These are phyloP conservation scores for Ovis aries DNA, from an alignment of 2,113 vertebrate genomes.

Conservation along the genomic window DNA sequence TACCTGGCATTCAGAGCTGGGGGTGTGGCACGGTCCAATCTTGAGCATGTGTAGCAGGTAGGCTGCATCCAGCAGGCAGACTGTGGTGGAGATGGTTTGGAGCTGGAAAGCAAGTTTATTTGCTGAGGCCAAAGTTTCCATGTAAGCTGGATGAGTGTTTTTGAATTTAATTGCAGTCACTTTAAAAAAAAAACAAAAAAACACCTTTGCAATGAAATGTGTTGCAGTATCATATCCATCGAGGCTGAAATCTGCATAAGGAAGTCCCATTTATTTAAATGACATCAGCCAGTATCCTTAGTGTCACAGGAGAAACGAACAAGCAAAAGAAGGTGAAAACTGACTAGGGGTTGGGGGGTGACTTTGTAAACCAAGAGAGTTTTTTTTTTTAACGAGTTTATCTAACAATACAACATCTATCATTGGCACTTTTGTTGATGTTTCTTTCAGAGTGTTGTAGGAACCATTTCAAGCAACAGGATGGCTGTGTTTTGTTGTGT, in stretches of 20 bases:
- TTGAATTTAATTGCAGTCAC: constrained; percentile 62
- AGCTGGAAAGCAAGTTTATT: constrained; percentile 44
- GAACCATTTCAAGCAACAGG: constrained; percentile 58
- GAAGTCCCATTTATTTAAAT: background rate
- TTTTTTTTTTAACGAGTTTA: constrained; percentile 57
- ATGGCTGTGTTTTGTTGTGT: constrained; percentile 61
- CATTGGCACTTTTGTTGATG: constrained; percentile 73
- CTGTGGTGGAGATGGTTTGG: constrained; percentile 20
- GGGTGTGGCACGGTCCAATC: background rate
- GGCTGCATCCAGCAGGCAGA: background rate
- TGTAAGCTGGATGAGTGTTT: constrained; percentile 35
- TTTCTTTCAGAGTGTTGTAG: constrained; percentile 64
- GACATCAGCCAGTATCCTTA: background rate
- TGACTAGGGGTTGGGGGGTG: background rate
- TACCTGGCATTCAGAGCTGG: background rate
- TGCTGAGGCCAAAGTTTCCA: constrained; percentile 75
- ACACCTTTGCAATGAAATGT: background rate
- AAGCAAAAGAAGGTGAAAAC: background rate
- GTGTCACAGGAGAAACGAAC: background rate
- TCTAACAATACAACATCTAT: constrained; percentile 58
- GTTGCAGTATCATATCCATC: background rate
- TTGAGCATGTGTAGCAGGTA: background rate
- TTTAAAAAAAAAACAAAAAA: background rate
- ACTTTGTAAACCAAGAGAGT: background rate
- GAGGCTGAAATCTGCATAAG: background rate